phyloP scores from a whole-genome alignment of 1,140 invertebrate genomes.

The Drosophila pseudoobscura region DNA sequence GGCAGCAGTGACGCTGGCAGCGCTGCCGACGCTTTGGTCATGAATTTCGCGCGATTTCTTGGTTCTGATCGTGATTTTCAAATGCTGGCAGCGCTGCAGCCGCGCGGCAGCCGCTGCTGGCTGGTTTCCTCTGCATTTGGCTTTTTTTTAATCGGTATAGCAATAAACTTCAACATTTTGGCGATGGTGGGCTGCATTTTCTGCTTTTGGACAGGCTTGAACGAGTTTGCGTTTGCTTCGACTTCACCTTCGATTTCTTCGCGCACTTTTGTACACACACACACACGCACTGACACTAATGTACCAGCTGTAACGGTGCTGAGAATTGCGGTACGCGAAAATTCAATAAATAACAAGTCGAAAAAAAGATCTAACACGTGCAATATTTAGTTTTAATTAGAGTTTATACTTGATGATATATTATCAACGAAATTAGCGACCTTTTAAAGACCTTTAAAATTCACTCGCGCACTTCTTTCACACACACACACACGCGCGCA shows the following conservation, averaged over 20 bases:
- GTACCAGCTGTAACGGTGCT: slow-evolving; percentile 10
- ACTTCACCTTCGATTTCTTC: slow-evolving; percentile 60
- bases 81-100: slow-evolving; percentile 19
- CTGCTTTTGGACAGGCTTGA: slow-evolving; percentile 43
- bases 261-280: slow-evolving; percentile 29
- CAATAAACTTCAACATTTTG: slow-evolving; percentile 79
- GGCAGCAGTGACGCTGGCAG: not conserved
- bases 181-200: slow-evolving; percentile 35
- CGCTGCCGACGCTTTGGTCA: slow-evolving; percentile 50
- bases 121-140: slow-evolving; percentile 47
- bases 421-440: too few relatives aligned
- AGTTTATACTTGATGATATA: too few relatives aligned
- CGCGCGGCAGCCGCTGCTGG: slow-evolving; percentile 1
- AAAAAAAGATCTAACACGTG: too few relatives aligned
- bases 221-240: slow-evolving; percentile 28
- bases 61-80: slow-evolving; percentile 79
- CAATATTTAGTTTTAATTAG: too few relatives aligned
- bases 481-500: too few relatives aligned
- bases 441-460: too few relatives aligned
- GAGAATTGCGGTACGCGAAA: not conserved
- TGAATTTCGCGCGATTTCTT: slow-evolving; percentile 63
- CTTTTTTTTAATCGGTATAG: slow-evolving; percentile 59
- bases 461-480: too few relatives aligned
- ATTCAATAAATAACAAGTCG: too few relatives aligned
- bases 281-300: not conserved